Percentiles rank a stretch among this genome's conserved stretches.
Evolutionary conservation across 1,140 invertebrate species (phyloP).

Genomic region (Reticulitermes speratus): DNA sequence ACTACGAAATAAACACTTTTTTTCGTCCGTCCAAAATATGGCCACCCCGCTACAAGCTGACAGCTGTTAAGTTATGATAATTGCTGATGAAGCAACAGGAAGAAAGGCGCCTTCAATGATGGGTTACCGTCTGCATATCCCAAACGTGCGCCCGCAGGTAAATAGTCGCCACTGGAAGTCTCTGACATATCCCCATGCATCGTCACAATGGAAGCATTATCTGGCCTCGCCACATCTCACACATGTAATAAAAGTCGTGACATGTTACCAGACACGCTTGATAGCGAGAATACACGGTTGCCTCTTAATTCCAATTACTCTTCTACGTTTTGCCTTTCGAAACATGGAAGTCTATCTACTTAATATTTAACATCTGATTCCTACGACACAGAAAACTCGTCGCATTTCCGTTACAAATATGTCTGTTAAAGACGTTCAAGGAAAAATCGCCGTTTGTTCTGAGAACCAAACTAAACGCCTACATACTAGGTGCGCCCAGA

Average conservation of each 20-base stretch:
- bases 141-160: neutral
- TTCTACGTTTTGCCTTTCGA: neutral
- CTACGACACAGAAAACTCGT: too few species aligned
- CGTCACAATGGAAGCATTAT: neutral
- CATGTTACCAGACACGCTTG: neutral
- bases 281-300: neutral
- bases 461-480: too few species aligned
- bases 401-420: too few species aligned
- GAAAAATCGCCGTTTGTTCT: too few species aligned
- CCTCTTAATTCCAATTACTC: neutral
- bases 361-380: too few species aligned
- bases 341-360: too few species aligned
- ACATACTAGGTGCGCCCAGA: too few species aligned
- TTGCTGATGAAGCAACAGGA: constrained; percentile 1
- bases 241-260: neutral
- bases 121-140: neutral
- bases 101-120: neutral
- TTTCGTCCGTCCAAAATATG: too few species aligned
- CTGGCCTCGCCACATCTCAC: neutral
- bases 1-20: too few species aligned
- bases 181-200: neutral
- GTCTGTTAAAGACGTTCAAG: too few species aligned
- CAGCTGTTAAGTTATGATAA: too few species aligned
- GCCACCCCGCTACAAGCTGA: too few species aligned
- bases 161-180: neutral